Base-by-base conservation (phyloP, 1,140 invertebrate genomes). In the Cecropterus lyciades region DNA sequence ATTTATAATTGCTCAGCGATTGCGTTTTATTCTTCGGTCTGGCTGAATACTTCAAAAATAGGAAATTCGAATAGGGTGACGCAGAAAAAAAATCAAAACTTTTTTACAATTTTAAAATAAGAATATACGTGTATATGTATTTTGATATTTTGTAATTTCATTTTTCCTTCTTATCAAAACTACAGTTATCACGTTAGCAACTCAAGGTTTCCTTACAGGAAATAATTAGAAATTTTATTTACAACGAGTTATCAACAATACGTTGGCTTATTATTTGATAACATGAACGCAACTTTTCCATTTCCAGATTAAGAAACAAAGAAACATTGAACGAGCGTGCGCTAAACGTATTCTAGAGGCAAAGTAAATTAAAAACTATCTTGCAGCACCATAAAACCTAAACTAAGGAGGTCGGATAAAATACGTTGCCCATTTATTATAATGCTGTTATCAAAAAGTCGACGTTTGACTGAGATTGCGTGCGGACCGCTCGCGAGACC, bases 401-500 rank as follows among this genome's bases (percentile, higher is more conserved):
- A 65, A 65, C 49, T 71, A 66, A 63, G 62, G 69, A 69, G 72
- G 69, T 78, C 46, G 67, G 70, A 68, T 59, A 68, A 81, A 84
- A 79, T 72, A 77, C 69, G 67, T 74, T 67, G 65, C 65, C 79
- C 72, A 80, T 85, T 85, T 80, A 75, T 81, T 76, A 84, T 84
- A 85, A 87, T 75, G 70, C 70, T 74, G 79, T 87, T 87, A 87
- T 87, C 85, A 87, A 82, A 80, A 87, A 80, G 84, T 80, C 76
- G 83, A 87, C 84, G 76, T 90, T 90, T 83, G 77, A 87, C 66
- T 84, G 79, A 77, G 77, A 80, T 90, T 75, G 87, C 87, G 87
- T 90, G 87, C 77, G 67, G 77, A 82, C 75, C 72, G 83, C 72
- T 74, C 56, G 74, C 82, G 73, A 73, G 79, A 77, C 74, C 75